Base-by-base conservation (phyloP, 2,888 invertebrate species). In the Brenthis ino region DNA sequence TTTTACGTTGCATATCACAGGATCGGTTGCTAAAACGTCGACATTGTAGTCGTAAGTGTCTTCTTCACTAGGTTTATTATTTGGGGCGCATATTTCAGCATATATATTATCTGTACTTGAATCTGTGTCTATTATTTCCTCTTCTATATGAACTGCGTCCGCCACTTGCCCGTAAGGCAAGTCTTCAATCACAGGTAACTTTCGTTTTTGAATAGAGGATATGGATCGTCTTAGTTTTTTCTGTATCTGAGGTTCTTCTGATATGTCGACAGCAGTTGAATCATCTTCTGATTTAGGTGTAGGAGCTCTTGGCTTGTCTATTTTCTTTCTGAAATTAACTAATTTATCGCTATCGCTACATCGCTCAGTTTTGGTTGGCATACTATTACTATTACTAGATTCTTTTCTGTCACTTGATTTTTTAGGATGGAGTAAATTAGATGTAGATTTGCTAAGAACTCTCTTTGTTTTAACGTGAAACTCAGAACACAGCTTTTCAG, bases 391-490 rank as follows among this genome's bases (percentile, higher is more conserved):
- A 68, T 93, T 93, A 57, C 86, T 90, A 3, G 85, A 87, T 76
- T 93, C 93, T 78, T 92, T 93, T 72, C 93, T 93, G 3, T 93
- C 93, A 70, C 85, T 89, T n/a, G 86, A 75, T 71, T 94, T 94
- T 74, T 94, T 93, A n/a, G 94, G 91, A 76, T 95, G 94, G 70
- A 94, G 89, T 57, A 95, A 84, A 80, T 94, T 95, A 2, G 94
- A 94, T 0, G 95, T 95, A 4, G 95, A 95, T 81, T 95, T 95
- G 77, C 95, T 95, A 4, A 95, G 88, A 56, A 93, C 93, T 75
- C 94, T 91, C 78, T 95, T 95, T 6, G 95, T 95, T 85, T 95
- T 95, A 0, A 95, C 95, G 76, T 95, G 95, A 77, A 95, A 95
- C 83, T 95, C 95, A 4, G 95, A 94, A 83, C 95, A 95, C 43